Conservation (phyloP, 2,888 invertebrate species). For the Rotaria magnacalcarata region DNA sequence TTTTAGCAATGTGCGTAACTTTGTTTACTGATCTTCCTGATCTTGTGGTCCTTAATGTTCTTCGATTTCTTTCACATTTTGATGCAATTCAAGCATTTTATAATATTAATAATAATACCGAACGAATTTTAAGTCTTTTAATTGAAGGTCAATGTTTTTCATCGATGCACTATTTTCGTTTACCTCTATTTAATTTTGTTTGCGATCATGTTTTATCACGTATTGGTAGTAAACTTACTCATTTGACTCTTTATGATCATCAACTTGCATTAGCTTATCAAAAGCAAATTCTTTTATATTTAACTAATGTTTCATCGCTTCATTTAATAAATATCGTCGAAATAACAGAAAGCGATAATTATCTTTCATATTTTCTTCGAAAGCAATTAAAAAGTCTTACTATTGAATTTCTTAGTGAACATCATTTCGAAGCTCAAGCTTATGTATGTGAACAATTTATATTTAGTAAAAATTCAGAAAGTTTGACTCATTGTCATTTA, state of each 20-base stretch:
- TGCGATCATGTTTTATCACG: background rate
- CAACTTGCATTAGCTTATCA: background rate
- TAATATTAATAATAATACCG: background rate
- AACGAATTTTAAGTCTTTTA: background rate
- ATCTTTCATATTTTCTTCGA: background rate
- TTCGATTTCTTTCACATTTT: background rate
- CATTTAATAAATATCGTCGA: background rate
- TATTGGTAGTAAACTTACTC: background rate
- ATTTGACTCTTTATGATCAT: background rate
- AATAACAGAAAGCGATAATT: background rate
- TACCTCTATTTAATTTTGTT: background rate
- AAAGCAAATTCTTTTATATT: background rate
- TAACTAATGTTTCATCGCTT: background rate
- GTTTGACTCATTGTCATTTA: background rate
- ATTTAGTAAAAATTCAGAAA: background rate
- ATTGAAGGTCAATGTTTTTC: background rate
- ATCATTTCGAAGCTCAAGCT: background rate
- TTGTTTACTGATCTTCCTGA: background rate
- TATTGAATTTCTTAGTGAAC: background rate
- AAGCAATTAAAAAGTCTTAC: background rate
- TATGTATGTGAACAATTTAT: background rate
- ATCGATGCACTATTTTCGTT: background rate
- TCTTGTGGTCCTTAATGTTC: background rate
- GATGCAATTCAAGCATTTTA: constrained; percentile 3
- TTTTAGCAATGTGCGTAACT: background rate